Percentiles rank a stretch among this genome's conserved stretches.
Conservation (phyloP, 2,797 vertebrate genomes). For the Lutjanus argentimaculatus region DNA sequence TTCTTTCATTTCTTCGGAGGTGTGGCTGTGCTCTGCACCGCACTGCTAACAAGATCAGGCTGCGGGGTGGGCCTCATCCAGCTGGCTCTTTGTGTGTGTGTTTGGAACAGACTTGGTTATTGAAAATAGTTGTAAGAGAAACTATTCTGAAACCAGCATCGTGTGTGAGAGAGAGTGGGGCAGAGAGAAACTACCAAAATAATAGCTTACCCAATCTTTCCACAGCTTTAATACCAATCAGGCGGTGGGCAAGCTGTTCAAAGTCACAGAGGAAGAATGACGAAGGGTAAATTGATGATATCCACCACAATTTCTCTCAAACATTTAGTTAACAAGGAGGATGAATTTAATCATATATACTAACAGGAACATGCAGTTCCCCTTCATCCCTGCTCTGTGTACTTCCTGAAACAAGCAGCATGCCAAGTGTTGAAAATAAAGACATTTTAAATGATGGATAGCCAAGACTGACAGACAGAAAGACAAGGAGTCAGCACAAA, state of each 20-base stretch:
- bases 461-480: conserved; percentile 48
- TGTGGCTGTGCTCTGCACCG: conserved; percentile 76
- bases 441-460: conserved; percentile 66
- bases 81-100: conserved; percentile 70
- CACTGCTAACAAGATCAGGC: conserved; percentile 85
- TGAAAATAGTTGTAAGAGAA: conserved; percentile 70
- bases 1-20: conserved; percentile 75
- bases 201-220: conserved; percentile 67
- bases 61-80: conserved; percentile 79
- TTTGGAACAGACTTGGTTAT: conserved; percentile 61
- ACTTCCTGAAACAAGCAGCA: conserved; percentile 53
- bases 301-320: conserved; percentile 58
- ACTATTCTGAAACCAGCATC: conserved; percentile 57
- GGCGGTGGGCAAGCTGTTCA: conserved; percentile 58
- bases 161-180: conserved; percentile 30
- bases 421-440: conserved; percentile 64
- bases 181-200: conserved; percentile 44
- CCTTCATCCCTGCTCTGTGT: conserved; percentile 28
- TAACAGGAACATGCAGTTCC: conserved; percentile 43
- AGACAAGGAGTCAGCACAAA: conserved; percentile 71
- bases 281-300: conserved; percentile 53
- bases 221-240: conserved; percentile 67
- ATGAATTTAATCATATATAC: conserved; percentile 63
- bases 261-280: conserved; percentile 56
- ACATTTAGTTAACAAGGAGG: conserved; percentile 56